Evolutionary conservation across 2,888 invertebrate species (phyloP), one percentile per base, ranked within the genome.

Genomic region (Synanthedon andrenaeformis): DNA sequence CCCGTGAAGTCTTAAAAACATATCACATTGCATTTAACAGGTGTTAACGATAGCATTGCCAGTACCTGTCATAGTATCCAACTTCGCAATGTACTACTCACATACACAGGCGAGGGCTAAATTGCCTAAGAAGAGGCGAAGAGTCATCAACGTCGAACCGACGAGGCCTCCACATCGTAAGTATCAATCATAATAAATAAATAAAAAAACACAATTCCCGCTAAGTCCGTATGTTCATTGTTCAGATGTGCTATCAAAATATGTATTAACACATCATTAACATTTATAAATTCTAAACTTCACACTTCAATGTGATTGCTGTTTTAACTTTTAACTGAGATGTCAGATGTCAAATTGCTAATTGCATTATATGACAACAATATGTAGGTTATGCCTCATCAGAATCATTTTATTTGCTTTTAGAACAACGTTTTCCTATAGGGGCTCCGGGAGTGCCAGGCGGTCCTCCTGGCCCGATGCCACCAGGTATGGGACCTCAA

Each of bases 51-150:
- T 99, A 88, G 99, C 99, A 72, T 91, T 99, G 74, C 99, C 99
- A 64, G 98, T 99, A 71, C 98, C 99, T 67, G 99, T 99, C 83
- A 99, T 99, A 77, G 99, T 99, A 64, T 97, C 97, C 85, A 99
- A 99, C 90, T 99, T 99, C 87, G 95, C 96, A 72, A 96, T 96
- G 96, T 96, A 96, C 89, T 96, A 96, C 88, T 96, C 95, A 66
- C 96, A 96, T 85, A 96, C 96, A 69, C 94, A 98, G 91, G 99
- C 99, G 62, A 90, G 99, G 72, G 98, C 98, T 58, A 99, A 99
- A 88, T 91, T 99, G 83, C 99, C 99, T 60, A 99, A 99, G 90
- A 98, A 98, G 89, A 90, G 99, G 63, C 91, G 99, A 86, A 91
- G 98, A 75, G 98, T 99, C 62, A 89, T 99, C 76, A 98, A 98